These are phyloP conservation scores for Ia io DNA, from an alignment of 2,113 vertebrate genomes.

Conservation along the genomic window DNA sequence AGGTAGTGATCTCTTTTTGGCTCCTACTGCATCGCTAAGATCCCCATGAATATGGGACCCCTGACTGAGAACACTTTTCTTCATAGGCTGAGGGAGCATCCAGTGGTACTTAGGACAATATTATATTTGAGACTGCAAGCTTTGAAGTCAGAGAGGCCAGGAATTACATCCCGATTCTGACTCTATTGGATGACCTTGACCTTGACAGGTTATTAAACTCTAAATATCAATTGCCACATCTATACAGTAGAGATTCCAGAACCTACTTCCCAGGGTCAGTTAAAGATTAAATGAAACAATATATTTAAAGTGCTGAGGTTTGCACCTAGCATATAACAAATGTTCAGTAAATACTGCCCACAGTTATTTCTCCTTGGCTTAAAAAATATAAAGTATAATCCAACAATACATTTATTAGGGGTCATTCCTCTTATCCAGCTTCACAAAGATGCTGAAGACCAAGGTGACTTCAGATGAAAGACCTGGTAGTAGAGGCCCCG, in stretches of 20 bases:
- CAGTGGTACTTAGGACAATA: background rate
- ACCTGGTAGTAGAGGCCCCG: background rate
- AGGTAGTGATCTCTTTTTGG: background rate
- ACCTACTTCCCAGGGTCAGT: background rate
- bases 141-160: background rate
- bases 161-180: background rate
- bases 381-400: background rate
- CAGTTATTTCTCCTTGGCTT: background rate
- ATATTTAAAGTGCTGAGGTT: background rate
- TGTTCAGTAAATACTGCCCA: background rate
- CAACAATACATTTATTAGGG: background rate
- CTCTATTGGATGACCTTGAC: background rate
- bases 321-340: background rate
- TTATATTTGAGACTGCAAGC: background rate
- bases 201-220: background rate
- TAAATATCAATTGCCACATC: background rate
- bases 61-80: background rate
- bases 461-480: slow-evolving; percentile 35
- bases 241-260: background rate
- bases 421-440: background rate
- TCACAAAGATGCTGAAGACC: slow-evolving; percentile 28
- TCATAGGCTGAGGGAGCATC: background rate
- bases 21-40: background rate
- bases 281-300: slow-evolving; percentile 9
- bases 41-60: background rate